Conservation (phyloP, 2,113 vertebrate species). For the Tetraodon nigroviridis region DNA sequence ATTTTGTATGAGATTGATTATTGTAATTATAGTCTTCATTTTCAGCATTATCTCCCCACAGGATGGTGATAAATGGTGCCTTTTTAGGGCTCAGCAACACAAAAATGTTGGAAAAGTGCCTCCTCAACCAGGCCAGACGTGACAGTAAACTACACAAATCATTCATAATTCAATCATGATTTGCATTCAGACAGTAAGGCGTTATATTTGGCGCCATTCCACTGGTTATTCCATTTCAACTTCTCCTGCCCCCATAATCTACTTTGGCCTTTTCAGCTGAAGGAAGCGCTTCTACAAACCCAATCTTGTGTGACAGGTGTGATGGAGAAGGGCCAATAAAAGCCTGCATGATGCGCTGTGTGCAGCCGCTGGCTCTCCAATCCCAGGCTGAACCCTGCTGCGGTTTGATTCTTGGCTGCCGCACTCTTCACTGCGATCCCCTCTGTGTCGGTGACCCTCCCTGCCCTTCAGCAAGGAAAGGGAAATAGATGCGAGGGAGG, state of each 20-base stretch:
- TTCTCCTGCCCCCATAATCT: conserved; percentile 59
- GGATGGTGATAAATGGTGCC: conserved; percentile 4
- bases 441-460: conserved; percentile 53
- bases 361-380: conserved; percentile 53
- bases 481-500: conserved; percentile 49
- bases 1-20: conserved; percentile 18
- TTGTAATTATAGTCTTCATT: conserved; percentile 19
- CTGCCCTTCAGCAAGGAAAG: conserved; percentile 56
- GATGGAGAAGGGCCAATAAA: conserved; percentile 72
- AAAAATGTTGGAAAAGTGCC: not conserved
- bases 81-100: conserved; percentile 15
- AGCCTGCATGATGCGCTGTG: conserved; percentile 40
- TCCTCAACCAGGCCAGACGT: conserved; percentile 11
- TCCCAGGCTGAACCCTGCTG: conserved; percentile 50
- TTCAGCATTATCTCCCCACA: conserved; percentile 6
- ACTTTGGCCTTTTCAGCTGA: conserved; percentile 68
- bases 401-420: conserved; percentile 68
- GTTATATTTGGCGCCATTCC: conserved; percentile 49
- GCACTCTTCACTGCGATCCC: conserved; percentile 47
- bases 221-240: conserved; percentile 60
- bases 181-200: conserved; percentile 57
- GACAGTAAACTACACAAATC: conserved; percentile 49
- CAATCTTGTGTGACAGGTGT: conserved; percentile 71
- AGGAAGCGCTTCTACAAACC: conserved; percentile 66
- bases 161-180: conserved; percentile 53